Conservation (phyloP, 2,797 vertebrate species). For the Notolepis coatsorum region DNA sequence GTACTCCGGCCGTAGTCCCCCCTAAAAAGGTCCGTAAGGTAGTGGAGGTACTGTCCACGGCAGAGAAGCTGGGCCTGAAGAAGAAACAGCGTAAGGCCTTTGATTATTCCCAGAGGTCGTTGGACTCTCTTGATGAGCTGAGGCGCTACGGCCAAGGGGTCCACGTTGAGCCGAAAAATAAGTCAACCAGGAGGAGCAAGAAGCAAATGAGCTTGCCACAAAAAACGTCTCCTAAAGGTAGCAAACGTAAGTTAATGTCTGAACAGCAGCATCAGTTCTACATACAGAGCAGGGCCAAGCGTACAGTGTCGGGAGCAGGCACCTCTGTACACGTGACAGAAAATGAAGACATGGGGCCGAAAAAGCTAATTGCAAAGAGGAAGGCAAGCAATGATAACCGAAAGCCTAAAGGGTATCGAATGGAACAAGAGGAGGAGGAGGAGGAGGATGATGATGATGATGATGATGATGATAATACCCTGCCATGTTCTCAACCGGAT, state of each 20-base stretch:
- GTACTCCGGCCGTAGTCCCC: constrained; percentile 75
- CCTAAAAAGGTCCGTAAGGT: constrained; percentile 76
- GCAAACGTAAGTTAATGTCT: constrained; percentile 72
- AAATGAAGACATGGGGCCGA: background rate
- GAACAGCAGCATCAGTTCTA: constrained; percentile 78
- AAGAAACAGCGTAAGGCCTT: constrained; percentile 81
- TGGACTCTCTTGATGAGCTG: constrained; percentile 68
- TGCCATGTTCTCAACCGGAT: constrained; percentile 22
- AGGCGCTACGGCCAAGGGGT: constrained; percentile 81
- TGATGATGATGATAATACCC: background rate
- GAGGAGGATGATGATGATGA: no score
- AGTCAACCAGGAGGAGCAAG: constrained; percentile 30
- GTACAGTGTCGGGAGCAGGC: constrained; percentile 2
- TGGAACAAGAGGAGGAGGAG: background rate
- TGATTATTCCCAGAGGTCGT: constrained; percentile 82
- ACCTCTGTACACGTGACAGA: background rate
- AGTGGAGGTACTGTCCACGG: constrained; percentile 68
- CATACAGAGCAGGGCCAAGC: constrained; percentile 61
- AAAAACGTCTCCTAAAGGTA: constrained; percentile 52
- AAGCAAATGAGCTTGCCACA: constrained; percentile 66
- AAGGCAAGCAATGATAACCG: background rate
- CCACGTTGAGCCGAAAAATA: constrained; percentile 51
- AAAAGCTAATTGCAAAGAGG: background rate
- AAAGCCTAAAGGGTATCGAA: background rate
- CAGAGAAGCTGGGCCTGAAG: constrained; percentile 83